Evolutionary conservation across 1,140 invertebrate genomes (phyloP).

Genomic region (Scaptodrosophila lebanonensis): DNA sequence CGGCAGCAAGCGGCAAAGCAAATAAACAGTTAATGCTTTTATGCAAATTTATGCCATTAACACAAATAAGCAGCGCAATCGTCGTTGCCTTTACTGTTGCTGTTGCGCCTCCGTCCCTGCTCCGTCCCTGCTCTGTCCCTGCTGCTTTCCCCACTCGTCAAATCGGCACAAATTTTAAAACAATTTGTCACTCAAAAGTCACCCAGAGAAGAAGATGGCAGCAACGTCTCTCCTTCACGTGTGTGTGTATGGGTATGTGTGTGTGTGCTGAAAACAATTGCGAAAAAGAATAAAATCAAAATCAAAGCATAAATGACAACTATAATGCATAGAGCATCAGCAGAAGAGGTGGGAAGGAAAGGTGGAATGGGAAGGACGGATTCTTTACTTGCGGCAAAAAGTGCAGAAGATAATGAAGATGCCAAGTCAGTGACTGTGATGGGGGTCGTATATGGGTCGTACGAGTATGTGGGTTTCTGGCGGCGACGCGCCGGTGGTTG

Average conservation of each 20-base stretch:
- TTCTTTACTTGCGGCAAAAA: slow-evolving; percentile 7
- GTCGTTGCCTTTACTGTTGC: too few species aligned
- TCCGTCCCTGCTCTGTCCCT: too few species aligned
- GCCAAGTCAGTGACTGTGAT: slow-evolving; percentile 52
- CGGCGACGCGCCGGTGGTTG: too few species aligned
- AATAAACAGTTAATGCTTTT: slow-evolving; percentile 76
- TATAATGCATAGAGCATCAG: slow-evolving; percentile 44
- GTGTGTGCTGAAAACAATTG: slow-evolving; percentile 28
- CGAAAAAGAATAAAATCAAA: slow-evolving; percentile 27
- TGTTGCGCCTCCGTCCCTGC: too few species aligned
- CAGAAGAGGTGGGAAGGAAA: slow-evolving; percentile 16
- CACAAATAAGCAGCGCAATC: slow-evolving; percentile 57
- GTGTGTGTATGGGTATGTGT: slow-evolving; percentile 5
- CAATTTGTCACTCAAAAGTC: slow-evolving; percentile 75
- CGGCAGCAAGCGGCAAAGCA: slow-evolving; percentile 51
- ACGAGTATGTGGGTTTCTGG: too few species aligned
- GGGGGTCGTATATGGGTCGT: neutral
- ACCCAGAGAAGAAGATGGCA: slow-evolving; percentile 46
- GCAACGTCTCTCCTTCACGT: slow-evolving; percentile 28
- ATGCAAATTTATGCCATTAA: slow-evolving; percentile 76
- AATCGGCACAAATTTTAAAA: slow-evolving; percentile 65
- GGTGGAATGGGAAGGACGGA: neutral
- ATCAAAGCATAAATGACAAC: slow-evolving; percentile 62
- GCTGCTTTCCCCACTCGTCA: too few species aligned
- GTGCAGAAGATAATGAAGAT: slow-evolving; percentile 62